Evolutionary conservation across 2,113 vertebrate species (phyloP).

Genomic region (Hemiprocne comata): DNA sequence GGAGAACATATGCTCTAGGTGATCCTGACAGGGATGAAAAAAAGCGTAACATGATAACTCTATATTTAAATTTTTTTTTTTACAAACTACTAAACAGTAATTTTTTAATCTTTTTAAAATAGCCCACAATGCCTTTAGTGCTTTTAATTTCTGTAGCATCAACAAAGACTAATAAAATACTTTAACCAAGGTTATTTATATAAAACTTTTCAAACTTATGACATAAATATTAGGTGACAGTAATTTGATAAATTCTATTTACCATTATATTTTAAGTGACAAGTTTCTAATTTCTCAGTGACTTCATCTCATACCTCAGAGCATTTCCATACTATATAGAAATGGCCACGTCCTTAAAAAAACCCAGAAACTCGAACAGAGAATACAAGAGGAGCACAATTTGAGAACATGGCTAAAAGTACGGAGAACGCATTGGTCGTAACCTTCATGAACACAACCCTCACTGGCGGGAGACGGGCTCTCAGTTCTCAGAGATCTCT

Average conservation of each 20-base stretch:
- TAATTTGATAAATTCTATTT: neutral
- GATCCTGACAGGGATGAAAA: neutral
- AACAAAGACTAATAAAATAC: neutral
- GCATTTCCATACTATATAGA: neutral
- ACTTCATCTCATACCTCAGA: neutral
- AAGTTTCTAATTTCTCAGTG: neutral
- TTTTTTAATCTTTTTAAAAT: neutral
- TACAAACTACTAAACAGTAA: neutral
- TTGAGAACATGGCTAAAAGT: rapidly evolving
- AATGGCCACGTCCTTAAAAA: neutral
- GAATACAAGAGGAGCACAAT: neutral
- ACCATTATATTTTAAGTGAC: neutral
- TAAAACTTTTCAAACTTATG: neutral
- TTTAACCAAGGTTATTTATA: neutral
- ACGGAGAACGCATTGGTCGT: rapidly evolving
- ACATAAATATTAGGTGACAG: neutral
- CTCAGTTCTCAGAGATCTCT: too few relatives aligned
- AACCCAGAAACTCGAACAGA: neutral
- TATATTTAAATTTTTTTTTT: neutral
- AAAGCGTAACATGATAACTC: neutral
- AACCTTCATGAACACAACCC: neutral
- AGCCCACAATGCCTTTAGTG: neutral
- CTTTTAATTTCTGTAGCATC: neutral
- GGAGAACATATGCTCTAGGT: neutral
- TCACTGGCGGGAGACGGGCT: too few relatives aligned